Conservation (phyloP, 2,888 invertebrate genomes). For the Drosophila histrio region DNA sequence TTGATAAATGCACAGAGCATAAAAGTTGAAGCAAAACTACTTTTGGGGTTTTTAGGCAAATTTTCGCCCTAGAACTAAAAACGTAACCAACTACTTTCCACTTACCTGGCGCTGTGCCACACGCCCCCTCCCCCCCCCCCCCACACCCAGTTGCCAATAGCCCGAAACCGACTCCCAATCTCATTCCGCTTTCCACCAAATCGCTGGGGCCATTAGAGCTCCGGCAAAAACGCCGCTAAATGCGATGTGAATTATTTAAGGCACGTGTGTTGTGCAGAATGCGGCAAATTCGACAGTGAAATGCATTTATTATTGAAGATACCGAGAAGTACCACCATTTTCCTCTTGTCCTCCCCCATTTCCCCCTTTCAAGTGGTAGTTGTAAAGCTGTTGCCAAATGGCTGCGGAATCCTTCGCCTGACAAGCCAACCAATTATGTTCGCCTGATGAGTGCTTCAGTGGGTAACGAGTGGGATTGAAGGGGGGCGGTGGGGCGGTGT, state of each 20-base stretch:
- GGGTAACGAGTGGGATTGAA: neutral
- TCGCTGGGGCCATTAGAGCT: slow-evolving; percentile 72
- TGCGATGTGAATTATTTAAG: slow-evolving; percentile 79
- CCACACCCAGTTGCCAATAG: neutral
- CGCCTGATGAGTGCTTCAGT: slow-evolving; percentile 51
- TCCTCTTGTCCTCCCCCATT: neutral
- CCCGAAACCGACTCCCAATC: neutral
- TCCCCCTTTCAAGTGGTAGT: neutral
- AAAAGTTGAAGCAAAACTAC: slow-evolving; percentile 76
- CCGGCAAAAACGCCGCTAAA: slow-evolving; percentile 70
- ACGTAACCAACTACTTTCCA: slow-evolving; percentile 74
- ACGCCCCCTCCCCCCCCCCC: neutral
- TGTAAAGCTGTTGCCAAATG: slow-evolving; percentile 13
- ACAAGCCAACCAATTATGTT: slow-evolving; percentile 73
- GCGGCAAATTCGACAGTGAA: slow-evolving; percentile 81
- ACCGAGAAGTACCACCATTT: slow-evolving; percentile 11
- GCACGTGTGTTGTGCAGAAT: slow-evolving; percentile 80
- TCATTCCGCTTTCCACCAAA: slow-evolving; percentile 41
- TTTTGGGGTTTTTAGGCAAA: slow-evolving; percentile 79
- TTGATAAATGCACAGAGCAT: slow-evolving; percentile 74
- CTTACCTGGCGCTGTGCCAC: slow-evolving; percentile 74
- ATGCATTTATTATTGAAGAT: slow-evolving; percentile 80
- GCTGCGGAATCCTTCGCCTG: slow-evolving; percentile 58
- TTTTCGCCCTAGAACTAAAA: slow-evolving; percentile 73
- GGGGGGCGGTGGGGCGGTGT: neutral